Evolutionary conservation across 2,797 vertebrate genomes (phyloP).

Genomic region (Darevskia mixta): DNA sequence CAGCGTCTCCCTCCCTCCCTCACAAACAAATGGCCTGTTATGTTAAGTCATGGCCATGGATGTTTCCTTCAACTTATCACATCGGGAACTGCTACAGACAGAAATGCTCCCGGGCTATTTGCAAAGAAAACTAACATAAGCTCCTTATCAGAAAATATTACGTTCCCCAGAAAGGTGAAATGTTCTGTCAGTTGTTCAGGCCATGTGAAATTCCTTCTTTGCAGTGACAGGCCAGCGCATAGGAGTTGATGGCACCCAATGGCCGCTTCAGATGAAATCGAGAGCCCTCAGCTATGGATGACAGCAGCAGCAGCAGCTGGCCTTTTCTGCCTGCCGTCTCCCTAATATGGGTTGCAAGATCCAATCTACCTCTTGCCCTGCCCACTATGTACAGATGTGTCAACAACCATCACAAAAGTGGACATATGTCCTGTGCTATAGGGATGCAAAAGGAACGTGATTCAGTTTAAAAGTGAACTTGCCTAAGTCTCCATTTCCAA

Average conservation of each 20-base stretch:
- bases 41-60: constrained; percentile 82
- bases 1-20: constrained; percentile 69
- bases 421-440: not conserved
- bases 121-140: constrained; percentile 88
- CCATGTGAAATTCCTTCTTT: constrained; percentile 83
- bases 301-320: not conserved
- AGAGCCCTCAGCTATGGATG: constrained; percentile 64
- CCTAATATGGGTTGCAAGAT: rapidly evolving
- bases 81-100: constrained; percentile 81
- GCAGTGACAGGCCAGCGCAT: constrained; percentile 86
- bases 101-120: constrained; percentile 84
- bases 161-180: constrained; percentile 83
- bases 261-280: constrained; percentile 55
- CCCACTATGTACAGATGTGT: constrained; percentile 23
- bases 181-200: constrained; percentile 87
- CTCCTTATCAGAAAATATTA: constrained; percentile 94
- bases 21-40: constrained; percentile 77
- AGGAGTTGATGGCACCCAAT: constrained; percentile 78
- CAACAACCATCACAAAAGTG: not conserved
- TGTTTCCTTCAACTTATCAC: constrained; percentile 84
- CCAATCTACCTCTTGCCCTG: not conserved
- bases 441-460: no score
- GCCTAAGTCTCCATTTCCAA: no score
- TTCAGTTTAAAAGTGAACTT: no score
- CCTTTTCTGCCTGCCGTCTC: constrained; percentile 46